A percentile compares a stretch with the other conserved stretches of the same genome.
phyloP scores from a whole-genome alignment of 2,113 vertebrate genomes.

The Speoplatyrhinus poulsoni region DNA sequence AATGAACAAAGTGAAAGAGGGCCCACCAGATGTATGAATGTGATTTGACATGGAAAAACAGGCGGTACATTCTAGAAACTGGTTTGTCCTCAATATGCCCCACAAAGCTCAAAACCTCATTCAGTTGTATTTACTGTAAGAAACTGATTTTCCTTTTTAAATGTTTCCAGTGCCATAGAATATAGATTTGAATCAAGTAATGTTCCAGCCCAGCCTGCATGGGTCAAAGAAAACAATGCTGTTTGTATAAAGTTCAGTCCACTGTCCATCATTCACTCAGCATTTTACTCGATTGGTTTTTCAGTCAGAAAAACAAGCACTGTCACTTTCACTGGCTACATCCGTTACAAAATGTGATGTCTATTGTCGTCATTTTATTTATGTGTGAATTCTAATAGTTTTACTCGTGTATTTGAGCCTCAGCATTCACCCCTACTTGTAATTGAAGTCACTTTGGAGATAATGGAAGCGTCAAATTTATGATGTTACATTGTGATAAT shows the following conservation, averaged over 20 bases:
- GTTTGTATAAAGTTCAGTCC: background rate
- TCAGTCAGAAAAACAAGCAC: conserved; percentile 4
- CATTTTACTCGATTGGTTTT: background rate
- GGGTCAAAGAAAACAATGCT: too few species aligned
- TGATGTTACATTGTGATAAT: too few species aligned
- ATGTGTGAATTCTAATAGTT: too few species aligned
- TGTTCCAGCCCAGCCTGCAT: too few species aligned
- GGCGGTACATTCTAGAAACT: conserved; percentile 28
- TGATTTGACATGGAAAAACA: conserved; percentile 20
- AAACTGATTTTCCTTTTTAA: conserved; percentile 9
- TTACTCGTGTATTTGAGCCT: too few species aligned
- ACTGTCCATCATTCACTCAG: background rate
- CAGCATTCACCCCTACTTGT: too few species aligned
- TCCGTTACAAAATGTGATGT: background rate
- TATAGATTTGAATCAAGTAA: too few species aligned
- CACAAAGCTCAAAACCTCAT: conserved; percentile 21
- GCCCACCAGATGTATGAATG: conserved; percentile 45
- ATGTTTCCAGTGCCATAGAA: background rate
- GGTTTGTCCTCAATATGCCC: conserved; percentile 40
- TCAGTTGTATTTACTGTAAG: conserved; percentile 41
- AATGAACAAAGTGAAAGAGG: conserved; percentile 32
- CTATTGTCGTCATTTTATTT: too few species aligned
- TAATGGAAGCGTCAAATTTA: too few species aligned
- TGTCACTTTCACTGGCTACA: conserved; percentile 21
- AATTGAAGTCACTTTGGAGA: too few species aligned